phyloP scores from a whole-genome alignment of 2,113 vertebrate genomes.

The Fukomys damarensis region DNA sequence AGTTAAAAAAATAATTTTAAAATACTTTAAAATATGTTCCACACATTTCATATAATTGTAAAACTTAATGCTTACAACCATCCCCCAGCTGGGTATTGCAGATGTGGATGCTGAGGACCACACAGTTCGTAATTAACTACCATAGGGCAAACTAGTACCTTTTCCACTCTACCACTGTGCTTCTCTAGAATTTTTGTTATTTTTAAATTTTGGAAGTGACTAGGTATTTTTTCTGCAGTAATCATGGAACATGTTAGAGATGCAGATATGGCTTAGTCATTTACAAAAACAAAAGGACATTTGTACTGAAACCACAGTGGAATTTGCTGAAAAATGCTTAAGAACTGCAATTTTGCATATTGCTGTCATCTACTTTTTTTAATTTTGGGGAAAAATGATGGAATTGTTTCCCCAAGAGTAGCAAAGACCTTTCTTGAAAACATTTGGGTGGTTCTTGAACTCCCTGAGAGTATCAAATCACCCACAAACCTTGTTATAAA shows the following conservation, averaged over 20 bases:
- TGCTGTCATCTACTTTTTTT: slow-evolving; percentile 18
- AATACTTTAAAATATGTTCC: background rate
- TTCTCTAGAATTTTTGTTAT: background rate
- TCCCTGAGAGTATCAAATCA: background rate
- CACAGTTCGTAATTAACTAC: background rate
- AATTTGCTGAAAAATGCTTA: slow-evolving; percentile 41
- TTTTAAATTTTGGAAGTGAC: background rate
- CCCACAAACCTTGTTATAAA: background rate
- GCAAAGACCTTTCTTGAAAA: slow-evolving; percentile 40
- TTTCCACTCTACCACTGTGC: background rate
- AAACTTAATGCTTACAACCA: background rate
- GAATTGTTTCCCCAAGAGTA: background rate
- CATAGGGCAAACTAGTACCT: background rate
- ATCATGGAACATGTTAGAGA: background rate
- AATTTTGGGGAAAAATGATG: background rate
- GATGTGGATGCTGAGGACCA: slow-evolving; percentile 3
- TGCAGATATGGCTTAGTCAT: background rate
- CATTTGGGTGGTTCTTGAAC: background rate
- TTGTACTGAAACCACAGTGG: slow-evolving; percentile 5
- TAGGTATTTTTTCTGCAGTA: background rate
- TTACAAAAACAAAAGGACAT: slow-evolving; percentile 8
- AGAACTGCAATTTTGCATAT: background rate
- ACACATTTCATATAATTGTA: background rate
- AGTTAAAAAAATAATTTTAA: background rate
- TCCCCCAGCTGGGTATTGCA: background rate